Evolutionary conservation across 2,113 vertebrate genomes (phyloP), one percentile per base, ranked within the genome.

Genomic region (Tursiops truncatus): DNA sequence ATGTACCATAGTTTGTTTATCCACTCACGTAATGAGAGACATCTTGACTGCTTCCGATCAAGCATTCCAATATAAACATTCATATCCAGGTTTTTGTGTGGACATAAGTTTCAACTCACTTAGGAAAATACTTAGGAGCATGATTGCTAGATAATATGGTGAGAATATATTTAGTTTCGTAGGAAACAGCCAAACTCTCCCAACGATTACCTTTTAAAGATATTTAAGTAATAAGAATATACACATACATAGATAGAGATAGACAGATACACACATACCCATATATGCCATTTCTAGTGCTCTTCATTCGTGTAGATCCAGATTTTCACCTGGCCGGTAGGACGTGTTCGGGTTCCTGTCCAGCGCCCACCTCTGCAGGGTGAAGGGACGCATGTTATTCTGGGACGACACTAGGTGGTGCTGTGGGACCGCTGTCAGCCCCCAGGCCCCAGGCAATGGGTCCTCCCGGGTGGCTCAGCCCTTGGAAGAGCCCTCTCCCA

Each of bases 391-490:
- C 6, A 3, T 20, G 53, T 47, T 91, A 65, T 84, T 6, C 62
- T 0, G 1, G 0, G 4, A 0, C 0, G 62, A 1, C 98, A 33
- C 94, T 67, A 97, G 97, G 91, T 90, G 98, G 97, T 58, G 74
- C 96, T 96, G 97, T 84, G 92, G 86, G 79, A 97, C 83, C 68
- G 17, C 89, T 1, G 31, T 90, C 6, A 9, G 58, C 38, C 26
- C 15, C 25, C 62, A 31, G 70, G n/a, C 26, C 17, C 23, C 0
- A 1, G 44, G n/a, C 0, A 1, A 20, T 8, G 8, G 5, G 3
- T 65, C 62, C 12, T 56, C 18, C 12, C 9, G 0, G 18, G 3
- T 0, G 3, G 14, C 33, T 47, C 20, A 41, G 26, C 25, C 31
- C 60, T 4, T 4, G 2, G 58, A 7, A 25, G 11, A 26, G 10